Base-by-base conservation (phyloP, 2,888 invertebrate species). In the Phorcus lineatus region DNA sequence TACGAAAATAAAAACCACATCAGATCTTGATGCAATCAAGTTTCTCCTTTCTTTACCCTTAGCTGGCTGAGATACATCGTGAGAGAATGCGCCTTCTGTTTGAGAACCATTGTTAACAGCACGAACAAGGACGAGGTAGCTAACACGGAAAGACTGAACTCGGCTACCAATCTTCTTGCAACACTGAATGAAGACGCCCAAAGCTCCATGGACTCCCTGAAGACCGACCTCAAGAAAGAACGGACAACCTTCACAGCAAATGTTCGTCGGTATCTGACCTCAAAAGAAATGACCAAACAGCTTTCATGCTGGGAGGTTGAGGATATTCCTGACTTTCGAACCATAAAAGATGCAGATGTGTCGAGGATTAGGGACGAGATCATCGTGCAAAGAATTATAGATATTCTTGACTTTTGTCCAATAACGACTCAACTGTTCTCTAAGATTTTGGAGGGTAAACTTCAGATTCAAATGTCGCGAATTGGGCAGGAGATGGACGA, bases 401-500 rank as follows among this genome's bases (percentile, higher is more conserved):
- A 79, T 19, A 74, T 70, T 9, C 74, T 79, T 11, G 81, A 82
- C 53, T 17, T 47, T 13, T 47, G 47, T 47, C 17, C 6, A 3
- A 54, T 17, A 7, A 78, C 13, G 7, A 11, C 16, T 2, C 13
- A 6, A 36, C 9, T 13, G 55, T 62, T 11, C 40, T 79, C 16
- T 82, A 85, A 13, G 62, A 80, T 13, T 17, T 78, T 88, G 66
- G 77, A 83, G 2, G 54, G n/a, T 24, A 47, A 82, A 24, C 82
- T 87, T 16, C 84, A 86, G 70, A 28, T 67, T 11, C 80, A 88
- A 22, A 76, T 89, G 19, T 74, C 80, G 9, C 75, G 86, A 3
- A 80, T 90, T 7, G 83, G 87, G 79, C 82, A 85, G 4, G 88
- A 90, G 54, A 74, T 90, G 28, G 70, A 81, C n/a, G 80, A 83